phyloP scores from a whole-genome alignment of 1,140 invertebrate genomes.

The Physella acuta region DNA sequence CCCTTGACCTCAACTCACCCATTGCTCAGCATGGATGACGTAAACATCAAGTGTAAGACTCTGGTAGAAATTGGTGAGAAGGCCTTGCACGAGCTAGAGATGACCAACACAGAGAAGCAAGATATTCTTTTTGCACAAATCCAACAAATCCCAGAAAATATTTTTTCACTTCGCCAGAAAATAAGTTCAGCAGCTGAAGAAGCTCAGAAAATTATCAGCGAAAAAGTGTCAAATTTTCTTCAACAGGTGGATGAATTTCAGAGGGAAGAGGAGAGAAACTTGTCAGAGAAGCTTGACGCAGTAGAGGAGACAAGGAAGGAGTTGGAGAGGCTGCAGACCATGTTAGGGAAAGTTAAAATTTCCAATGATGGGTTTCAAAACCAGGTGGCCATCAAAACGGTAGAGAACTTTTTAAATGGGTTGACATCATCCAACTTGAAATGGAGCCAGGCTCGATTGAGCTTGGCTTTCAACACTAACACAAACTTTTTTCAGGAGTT shows the following conservation, averaged over 20 bases:
- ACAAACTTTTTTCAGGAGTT: conserved; percentile 7
- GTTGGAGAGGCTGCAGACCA: not conserved
- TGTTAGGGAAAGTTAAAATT: conserved; percentile 10
- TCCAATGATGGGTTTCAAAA: conserved; percentile 19
- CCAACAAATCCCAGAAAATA: conserved; percentile 18
- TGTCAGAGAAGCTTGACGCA: not conserved
- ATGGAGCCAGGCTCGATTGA: not conserved
- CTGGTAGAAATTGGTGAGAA: conserved; percentile 20
- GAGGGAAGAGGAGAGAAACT: not conserved
- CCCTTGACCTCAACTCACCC: conserved; percentile 3
- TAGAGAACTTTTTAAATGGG: conserved; percentile 6
- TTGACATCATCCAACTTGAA: not conserved
- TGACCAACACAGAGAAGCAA: conserved; percentile 9
- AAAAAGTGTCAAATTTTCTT: not conserved
- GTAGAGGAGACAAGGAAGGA: not conserved
- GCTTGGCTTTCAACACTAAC: conserved; percentile 3
- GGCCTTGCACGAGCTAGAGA: conserved; percentile 3
- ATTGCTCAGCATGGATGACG: not conserved
- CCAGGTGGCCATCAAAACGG: conserved; percentile 16
- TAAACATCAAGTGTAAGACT: conserved; percentile 17
- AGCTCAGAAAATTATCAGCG: conserved; percentile 16
- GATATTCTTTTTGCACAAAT: not conserved
- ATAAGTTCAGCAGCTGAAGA: conserved; percentile 7
- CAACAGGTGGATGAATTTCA: conserved; percentile 9
- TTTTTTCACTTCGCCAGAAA: not conserved